Base-by-base conservation (phyloP, 2,888 invertebrate genomes). In the Standfussiana lucernea region DNA sequence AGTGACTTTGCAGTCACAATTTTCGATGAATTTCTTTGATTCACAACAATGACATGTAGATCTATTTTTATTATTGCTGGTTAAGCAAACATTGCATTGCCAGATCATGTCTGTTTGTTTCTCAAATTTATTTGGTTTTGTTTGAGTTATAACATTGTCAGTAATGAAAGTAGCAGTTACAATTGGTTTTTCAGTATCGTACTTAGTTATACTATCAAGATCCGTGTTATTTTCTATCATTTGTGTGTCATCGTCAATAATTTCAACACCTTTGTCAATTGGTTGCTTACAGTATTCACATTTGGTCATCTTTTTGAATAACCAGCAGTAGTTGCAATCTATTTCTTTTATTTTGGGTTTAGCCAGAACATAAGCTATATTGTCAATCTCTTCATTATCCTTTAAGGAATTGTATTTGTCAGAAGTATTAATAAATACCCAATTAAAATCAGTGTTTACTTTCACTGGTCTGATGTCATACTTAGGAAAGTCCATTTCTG, bases 41-140 rank as follows among this genome's bases (percentile, higher is more conserved):
- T 91, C 94, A 90, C 95, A 95, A 79, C 94, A 95, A 13, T 82
- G 69, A 72, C 95, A 95, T 47, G 77, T 82, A 5, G 85, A 73
- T 82, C 89, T 92, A 24, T 92, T 75, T 32, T 37, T 59, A 50
- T 87, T 86, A 61, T 92, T 94, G 21, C 77, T 84, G 5, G 91
- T 92, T 8, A 94, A 85, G 74, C 94, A 95, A 74, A 93, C 78
- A 61, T 86, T 79, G 73, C 95, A 94, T 80, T 91, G 85, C 95
- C 95, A 95, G 70, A 40, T 35, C 10, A 75, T 70, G 11, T 56
- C 35, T 18, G 50, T 11, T 42, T 68, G 1, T 53, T 47, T 59
- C 24, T 72, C 50, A 13, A 11, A 40, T 56, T 72, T 40, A 11
- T 6, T 32, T 53, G n/a, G 2, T 56, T 53, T 70, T 24, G 15